Conservation (phyloP, 2,113 vertebrate species). For the Onychostoma macrolepis region DNA sequence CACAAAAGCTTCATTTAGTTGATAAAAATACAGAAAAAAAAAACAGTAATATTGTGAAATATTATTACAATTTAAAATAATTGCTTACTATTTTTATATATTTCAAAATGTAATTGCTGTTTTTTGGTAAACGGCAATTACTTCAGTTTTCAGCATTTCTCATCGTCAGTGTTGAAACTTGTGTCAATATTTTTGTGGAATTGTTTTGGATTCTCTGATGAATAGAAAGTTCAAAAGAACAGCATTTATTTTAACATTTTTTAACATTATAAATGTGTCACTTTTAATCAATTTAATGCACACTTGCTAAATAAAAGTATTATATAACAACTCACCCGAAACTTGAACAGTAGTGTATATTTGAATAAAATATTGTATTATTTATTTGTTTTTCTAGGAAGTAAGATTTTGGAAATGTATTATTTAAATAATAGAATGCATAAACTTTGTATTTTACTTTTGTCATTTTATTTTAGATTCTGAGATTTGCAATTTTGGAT, state of each 20-base stretch:
- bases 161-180: neutral
- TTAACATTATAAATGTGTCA: neutral
- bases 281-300: neutral
- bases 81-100: neutral
- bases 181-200: neutral
- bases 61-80: neutral
- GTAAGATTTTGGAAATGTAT: neutral
- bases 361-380: neutral
- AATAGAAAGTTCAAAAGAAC: neutral
- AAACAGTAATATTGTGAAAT: neutral
- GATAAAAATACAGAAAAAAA: neutral
- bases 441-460: rapidly evolving
- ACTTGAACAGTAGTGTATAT: neutral
- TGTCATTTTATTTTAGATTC: slow-evolving; percentile 15
- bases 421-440: neutral
- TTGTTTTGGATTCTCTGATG: neutral
- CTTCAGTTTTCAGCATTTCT: neutral
- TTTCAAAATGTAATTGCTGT: neutral
- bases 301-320: neutral
- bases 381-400: neutral
- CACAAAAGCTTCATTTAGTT: neutral
- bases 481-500: neutral
- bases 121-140: neutral
- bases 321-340: neutral
- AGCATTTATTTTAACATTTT: neutral